phyloP scores from a whole-genome alignment of 2,797 vertebrate species.

The Kryptolebias ocellatus region DNA sequence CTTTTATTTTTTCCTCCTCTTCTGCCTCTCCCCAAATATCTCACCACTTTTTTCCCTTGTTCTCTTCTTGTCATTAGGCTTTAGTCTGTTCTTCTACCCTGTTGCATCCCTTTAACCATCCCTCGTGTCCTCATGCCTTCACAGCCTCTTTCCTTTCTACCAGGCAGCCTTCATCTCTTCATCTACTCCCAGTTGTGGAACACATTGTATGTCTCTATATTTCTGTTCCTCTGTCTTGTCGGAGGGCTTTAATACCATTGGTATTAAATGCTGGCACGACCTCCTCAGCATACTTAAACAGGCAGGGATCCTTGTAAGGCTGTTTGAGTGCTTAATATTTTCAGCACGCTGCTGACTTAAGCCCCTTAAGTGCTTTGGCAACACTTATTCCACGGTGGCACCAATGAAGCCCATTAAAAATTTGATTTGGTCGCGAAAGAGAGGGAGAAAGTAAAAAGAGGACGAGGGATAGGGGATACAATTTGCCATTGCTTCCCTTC shows the following conservation, averaged over 20 bases:
- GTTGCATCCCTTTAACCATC: conserved; percentile 1
- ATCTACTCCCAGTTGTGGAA: conserved; percentile 41
- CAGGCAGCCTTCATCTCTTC: conserved; percentile 28
- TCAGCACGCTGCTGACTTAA: conserved; percentile 81
- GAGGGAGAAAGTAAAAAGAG: conserved; percentile 28
- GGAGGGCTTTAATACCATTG: conserved; percentile 68
- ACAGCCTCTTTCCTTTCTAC: conserved; percentile 7
- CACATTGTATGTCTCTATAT: conserved; percentile 65
- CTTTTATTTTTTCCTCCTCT: conserved; percentile 8
- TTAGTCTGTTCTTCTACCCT: conserved; percentile 9
- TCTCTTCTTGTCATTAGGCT: conserved; percentile 6
- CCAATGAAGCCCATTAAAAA: conserved; percentile 84
- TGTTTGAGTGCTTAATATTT: conserved; percentile 83
- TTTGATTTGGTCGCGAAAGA: conserved; percentile 79
- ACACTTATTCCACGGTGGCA: conserved; percentile 84
- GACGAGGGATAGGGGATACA: conserved; percentile 55
- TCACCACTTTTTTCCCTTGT: conserved; percentile 11
- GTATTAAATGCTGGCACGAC: conserved; percentile 76
- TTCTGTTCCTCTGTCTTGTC: conserved; percentile 61
- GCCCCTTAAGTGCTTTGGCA: conserved; percentile 88
- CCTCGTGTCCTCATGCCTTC: conserved; percentile 17
- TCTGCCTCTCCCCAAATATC: conserved; percentile 7
- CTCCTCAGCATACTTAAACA: conserved; percentile 77
- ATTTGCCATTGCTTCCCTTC: conserved; percentile 65
- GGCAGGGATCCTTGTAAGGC: conserved; percentile 77